A percentile compares a stretch with the other conserved stretches of the same genome.
phyloP scores from a whole-genome alignment of 2,888 invertebrate species.

The Troides helena region DNA sequence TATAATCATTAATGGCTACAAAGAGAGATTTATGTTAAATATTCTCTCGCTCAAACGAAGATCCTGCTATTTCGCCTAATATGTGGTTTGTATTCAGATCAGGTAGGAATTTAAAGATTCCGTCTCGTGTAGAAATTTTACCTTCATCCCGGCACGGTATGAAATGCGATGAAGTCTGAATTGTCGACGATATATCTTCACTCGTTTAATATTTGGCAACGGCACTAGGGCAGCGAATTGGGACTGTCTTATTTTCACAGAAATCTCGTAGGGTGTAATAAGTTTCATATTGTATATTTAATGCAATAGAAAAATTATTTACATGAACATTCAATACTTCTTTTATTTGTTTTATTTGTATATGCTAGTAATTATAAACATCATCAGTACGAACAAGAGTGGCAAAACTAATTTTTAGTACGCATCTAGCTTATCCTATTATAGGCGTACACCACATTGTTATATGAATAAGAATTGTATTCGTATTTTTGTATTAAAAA shows the following conservation, averaged over 20 bases:
- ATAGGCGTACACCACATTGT: too few species aligned
- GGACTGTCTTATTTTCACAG: background rate
- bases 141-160: background rate
- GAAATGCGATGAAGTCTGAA: slow-evolving; percentile 22
- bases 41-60: background rate
- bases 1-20: background rate
- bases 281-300: background rate
- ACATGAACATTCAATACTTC: background rate
- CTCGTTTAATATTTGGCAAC: background rate
- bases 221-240: background rate
- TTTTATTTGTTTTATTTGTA: too few species aligned
- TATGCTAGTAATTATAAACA: too few species aligned
- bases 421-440: too few species aligned
- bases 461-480: too few species aligned
- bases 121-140: slow-evolving; percentile 17
- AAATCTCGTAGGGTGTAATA: background rate
- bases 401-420: too few species aligned
- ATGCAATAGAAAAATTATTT: background rate
- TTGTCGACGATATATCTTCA: background rate
- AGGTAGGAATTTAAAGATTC: slow-evolving; percentile 16
- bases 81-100: slow-evolving; percentile 15
- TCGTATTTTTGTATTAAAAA: too few species aligned
- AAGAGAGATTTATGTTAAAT: background rate
- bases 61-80: background rate
- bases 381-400: too few species aligned